Evolutionary conservation across 2,888 invertebrate genomes (phyloP).

Genomic region (Euclidia mi): DNA sequence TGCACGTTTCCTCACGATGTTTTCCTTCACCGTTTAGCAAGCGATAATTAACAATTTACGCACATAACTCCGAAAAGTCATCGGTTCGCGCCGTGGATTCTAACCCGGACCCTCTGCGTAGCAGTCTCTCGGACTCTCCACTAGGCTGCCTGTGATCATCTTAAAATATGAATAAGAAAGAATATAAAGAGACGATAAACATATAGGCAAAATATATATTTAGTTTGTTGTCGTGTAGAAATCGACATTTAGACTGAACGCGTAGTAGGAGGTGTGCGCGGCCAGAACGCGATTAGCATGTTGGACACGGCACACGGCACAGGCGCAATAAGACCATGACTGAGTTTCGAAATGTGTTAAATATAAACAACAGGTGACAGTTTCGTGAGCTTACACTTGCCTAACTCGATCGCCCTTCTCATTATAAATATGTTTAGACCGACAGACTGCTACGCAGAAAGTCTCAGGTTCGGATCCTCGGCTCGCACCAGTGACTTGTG

Average conservation of each 20-base stretch:
- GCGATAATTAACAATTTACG: too few relatives aligned
- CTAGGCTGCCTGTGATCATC: too few relatives aligned
- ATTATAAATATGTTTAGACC: conserved; percentile 22
- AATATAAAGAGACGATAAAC: neutral
- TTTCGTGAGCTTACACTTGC: conserved; percentile 13
- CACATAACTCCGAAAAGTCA: too few relatives aligned
- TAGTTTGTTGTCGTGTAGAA: neutral
- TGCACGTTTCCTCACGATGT: too few relatives aligned
- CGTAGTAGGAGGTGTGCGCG: conserved; percentile 24
- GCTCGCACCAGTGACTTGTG: conserved; percentile 4
- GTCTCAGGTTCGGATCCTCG: conserved; percentile 12
- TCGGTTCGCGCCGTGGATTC: too few relatives aligned
- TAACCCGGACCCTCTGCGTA: too few relatives aligned
- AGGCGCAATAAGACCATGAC: conserved; percentile 46
- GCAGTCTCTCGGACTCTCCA: too few relatives aligned
- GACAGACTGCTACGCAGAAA: too few relatives aligned
- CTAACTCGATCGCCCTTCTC: conserved; percentile 4
- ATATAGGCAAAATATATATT: too few relatives aligned
- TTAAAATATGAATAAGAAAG: too few relatives aligned
- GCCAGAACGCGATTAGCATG: conserved; percentile 31
- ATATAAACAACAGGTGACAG: conserved; percentile 43
- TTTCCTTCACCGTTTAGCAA: too few relatives aligned
- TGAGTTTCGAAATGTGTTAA: conserved; percentile 48
- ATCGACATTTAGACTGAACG: neutral
- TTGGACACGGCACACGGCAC: conserved; percentile 35